Conservation (phyloP, 2,888 invertebrate species). For the Hemaris fuciformis region DNA sequence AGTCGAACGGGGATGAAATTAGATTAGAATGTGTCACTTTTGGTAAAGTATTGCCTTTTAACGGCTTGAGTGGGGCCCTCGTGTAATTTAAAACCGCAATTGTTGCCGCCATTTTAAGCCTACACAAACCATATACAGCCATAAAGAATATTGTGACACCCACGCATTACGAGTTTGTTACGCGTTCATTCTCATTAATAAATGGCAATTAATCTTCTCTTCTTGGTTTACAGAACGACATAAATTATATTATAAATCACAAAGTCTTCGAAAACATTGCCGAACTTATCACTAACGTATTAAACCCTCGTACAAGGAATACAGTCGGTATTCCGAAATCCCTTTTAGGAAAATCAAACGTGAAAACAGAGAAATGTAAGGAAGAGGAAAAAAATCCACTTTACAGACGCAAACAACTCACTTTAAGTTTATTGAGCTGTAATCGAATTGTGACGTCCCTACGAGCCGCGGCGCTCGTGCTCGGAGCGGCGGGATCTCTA, state of each 20-base stretch:
- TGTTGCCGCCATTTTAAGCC: slow-evolving; percentile 11
- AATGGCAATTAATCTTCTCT: neutral
- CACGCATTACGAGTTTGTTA: neutral
- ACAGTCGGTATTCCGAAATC: neutral
- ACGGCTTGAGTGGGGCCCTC: slow-evolving; percentile 39
- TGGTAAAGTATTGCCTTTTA: slow-evolving; percentile 65
- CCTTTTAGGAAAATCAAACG: slow-evolving; percentile 13
- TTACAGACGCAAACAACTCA: slow-evolving; percentile 81
- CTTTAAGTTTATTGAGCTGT: slow-evolving; percentile 82
- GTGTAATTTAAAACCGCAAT: slow-evolving; percentile 23
- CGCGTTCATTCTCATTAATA: neutral
- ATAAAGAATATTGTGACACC: slow-evolving; percentile 3
- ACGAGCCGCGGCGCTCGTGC: slow-evolving; percentile 56
- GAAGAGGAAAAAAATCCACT: slow-evolving; percentile 76
- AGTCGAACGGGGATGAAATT: slow-evolving; percentile 70
- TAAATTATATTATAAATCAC: neutral
- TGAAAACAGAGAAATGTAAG: slow-evolving; percentile 66
- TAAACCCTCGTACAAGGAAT: neutral
- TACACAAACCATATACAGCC: neutral
- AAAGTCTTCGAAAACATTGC: neutral
- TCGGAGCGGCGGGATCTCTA: slow-evolving; percentile 68
- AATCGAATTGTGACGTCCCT: slow-evolving; percentile 82
- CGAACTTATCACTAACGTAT: neutral
- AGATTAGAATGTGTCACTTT: slow-evolving; percentile 70
- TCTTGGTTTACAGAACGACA: neutral